Evolutionary conservation across 1,140 invertebrate species (phyloP), one percentile per base, ranked within the genome.

Genomic region (Drosophila guanche): DNA sequence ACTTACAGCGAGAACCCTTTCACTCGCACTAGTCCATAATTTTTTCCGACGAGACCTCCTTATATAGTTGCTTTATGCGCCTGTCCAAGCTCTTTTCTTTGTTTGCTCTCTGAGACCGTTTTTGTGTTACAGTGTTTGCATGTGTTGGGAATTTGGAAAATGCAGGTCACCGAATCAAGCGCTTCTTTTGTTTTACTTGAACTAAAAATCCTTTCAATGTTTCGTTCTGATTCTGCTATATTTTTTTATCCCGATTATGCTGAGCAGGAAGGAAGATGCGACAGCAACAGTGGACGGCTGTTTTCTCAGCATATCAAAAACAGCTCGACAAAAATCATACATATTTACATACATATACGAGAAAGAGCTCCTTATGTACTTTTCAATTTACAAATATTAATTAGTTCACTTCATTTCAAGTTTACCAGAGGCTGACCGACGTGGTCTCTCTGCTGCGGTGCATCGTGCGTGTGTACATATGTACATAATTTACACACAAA

Each of bases 131-230:
- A 62, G 10, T 43, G 29, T 46, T n/a, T 27, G 25, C 54, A 22
- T 60, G 52, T 56, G 29, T 70, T 72, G 20, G 46, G 46, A 48
- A 52, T 65, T 56, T 53, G 50, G 57, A 8, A 58, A 46, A 60
- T 72, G 76, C 77, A 81, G 51, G 62, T 79, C 59, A 81, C 72
- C 76, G 76, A 61, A 60, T 57, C 53, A 40, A 48, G 59, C 23
- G 23, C 8, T 25, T 27, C 23, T 40, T 40, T 57, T 42, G 47
- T 53, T 67, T 20, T 29, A 27, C 14, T 33, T 40, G 42, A 45
- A 29, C 20, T 3, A 12, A 37, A 10, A 37, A 37, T 37, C 33
- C 33, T 37, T 37, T 29, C 46, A 33, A 5, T 42, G 37, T 57
- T 43, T 48, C 59, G 20, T 22, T 14, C 5, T 37, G 16, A 41